Percentiles rank a stretch among this genome's conserved stretches.
These are phyloP conservation scores for Rhegmatorhina hoffmannsi DNA, from an alignment of 2,113 vertebrate species.

Conservation along the genomic window DNA sequence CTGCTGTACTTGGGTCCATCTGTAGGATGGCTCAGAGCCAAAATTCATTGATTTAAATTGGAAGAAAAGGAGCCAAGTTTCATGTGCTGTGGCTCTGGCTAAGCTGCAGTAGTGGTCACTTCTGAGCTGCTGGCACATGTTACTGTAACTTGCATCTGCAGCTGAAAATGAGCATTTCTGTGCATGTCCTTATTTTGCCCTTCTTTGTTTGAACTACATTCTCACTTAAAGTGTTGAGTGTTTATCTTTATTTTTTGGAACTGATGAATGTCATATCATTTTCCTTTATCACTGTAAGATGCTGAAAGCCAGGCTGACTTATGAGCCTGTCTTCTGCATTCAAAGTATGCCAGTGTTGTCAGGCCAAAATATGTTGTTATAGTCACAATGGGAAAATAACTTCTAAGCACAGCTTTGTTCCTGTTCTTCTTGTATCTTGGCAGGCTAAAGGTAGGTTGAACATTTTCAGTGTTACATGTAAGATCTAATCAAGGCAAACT, in stretches of 20 bases:
- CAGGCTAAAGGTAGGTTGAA: conserved; percentile 20
- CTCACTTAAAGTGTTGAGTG: conserved; percentile 17
- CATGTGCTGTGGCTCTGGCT: background rate
- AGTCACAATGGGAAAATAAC: conserved; percentile 64
- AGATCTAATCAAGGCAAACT: conserved; percentile 47
- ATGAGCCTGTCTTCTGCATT: background rate
- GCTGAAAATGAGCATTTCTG: background rate
- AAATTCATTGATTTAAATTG: background rate
- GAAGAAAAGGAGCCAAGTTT: background rate
- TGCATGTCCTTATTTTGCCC: background rate
- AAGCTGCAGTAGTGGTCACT: background rate
- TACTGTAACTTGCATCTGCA: background rate
- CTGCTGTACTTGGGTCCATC: background rate
- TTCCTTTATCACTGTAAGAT: conserved; percentile 20
- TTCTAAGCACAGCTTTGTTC: conserved; percentile 55
- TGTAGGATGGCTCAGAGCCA: background rate
- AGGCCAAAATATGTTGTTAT: conserved; percentile 52
- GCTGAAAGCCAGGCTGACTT: conserved; percentile 46
- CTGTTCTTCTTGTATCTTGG: conserved; percentile 49
- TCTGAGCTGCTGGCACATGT: background rate
- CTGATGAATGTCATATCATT: background rate
- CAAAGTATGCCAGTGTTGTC: conserved; percentile 37
- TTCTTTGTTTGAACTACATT: background rate
- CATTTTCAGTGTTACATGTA: conserved; percentile 25
- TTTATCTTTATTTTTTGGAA: conserved; percentile 29